Percentiles rank a stretch among this genome's conserved stretches.
These are phyloP conservation scores for Melanotaenia boesemani DNA, from an alignment of 2,797 vertebrate species.

Conservation along the genomic window DNA sequence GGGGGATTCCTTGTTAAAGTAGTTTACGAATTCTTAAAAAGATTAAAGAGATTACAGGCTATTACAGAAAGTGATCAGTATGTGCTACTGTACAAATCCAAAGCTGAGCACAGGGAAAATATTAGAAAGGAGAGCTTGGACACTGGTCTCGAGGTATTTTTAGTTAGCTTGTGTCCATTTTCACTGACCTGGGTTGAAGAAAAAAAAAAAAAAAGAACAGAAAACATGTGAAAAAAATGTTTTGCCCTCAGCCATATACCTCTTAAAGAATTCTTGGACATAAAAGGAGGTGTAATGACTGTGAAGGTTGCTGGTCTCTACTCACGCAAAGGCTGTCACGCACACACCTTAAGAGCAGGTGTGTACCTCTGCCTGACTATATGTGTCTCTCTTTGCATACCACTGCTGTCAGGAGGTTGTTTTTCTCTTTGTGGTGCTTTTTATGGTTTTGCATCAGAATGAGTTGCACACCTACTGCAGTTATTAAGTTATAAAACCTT, in stretches of 20 bases:
- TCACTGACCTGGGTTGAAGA: slow-evolving; percentile 16
- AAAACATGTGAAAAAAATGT: slow-evolving; percentile 32
- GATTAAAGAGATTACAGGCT: slow-evolving; percentile 50
- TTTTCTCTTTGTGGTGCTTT: slow-evolving; percentile 22
- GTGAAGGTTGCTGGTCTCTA: slow-evolving; percentile 68
- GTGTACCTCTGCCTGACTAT: slow-evolving; percentile 42
- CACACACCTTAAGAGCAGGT: slow-evolving; percentile 70
- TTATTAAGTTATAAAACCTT: slow-evolving; percentile 7
- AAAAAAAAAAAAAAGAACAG: background rate
- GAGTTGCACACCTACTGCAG: background rate
- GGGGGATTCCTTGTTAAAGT: slow-evolving; percentile 7
- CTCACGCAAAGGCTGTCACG: slow-evolving; percentile 74
- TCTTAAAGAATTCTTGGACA: slow-evolving; percentile 72
- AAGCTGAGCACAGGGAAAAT: slow-evolving; percentile 12
- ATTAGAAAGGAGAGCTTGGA: slow-evolving; percentile 27
- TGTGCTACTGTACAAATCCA: slow-evolving; percentile 19
- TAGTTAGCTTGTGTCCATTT: slow-evolving; percentile 45
- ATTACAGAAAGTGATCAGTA: slow-evolving; percentile 24
- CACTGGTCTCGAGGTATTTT: slow-evolving; percentile 16
- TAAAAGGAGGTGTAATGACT: slow-evolving; percentile 81
- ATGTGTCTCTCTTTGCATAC: slow-evolving; percentile 55
- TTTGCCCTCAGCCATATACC: slow-evolving; percentile 71
- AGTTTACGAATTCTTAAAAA: slow-evolving; percentile 39
- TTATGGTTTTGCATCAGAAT: slow-evolving; percentile 34
- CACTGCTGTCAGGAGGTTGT: slow-evolving; percentile 34